Base-by-base conservation (phyloP, 2,797 vertebrate genomes). In the Thripadectes ignobilis region DNA sequence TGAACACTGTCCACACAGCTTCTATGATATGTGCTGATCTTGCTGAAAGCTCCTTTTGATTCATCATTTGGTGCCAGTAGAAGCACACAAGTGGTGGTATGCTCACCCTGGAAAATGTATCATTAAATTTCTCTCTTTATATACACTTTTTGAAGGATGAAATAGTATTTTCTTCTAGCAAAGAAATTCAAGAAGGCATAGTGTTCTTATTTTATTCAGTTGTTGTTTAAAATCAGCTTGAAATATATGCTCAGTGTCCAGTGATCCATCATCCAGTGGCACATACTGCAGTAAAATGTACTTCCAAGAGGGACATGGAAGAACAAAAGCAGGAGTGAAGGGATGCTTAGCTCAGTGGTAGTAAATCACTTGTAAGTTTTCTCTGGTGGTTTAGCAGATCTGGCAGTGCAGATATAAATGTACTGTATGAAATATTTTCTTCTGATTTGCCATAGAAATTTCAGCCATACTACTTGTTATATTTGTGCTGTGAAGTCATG, bases 341-440 rank as follows among this genome's bases (percentile, higher is more conserved):
- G 61, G 27, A 93, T 3, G 32, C 15, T 90, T 72, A 90, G 15
- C 83, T 89, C 77, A 67, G 27, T 54, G 57, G 66, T 72, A 91
- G 69, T 93, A 93, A 96, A 96, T 96, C 85, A 96, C 41, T 67
- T 54, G 3, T 49, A 85, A 90, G 57, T 57, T 96, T 39, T 92
- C 75, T 77, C 58, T 69, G 49, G 51, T 43, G 80, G 26, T 78
- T 62, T 32, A 95, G 36, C 36, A 91, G 43, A 75, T 83, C 84
- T 85, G 61, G 55, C 55, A 36, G 65, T 45, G 51, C 3, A 36
- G 51, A 89, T 74, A 89, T 18, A 91, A 82, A 88, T 57, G 34
- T 73, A n/a, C 20, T 3, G 0, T 48, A 36, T 3, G 3, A 87
- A 93, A 73, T 32, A 3, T 74, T 93, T 87, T 72, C 14, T 63